Percentiles rank a stretch among this genome's conserved stretches.
These are phyloP conservation scores for Zaprionus inermis DNA, from an alignment of 1,140 invertebrate genomes.

Conservation along the genomic window DNA sequence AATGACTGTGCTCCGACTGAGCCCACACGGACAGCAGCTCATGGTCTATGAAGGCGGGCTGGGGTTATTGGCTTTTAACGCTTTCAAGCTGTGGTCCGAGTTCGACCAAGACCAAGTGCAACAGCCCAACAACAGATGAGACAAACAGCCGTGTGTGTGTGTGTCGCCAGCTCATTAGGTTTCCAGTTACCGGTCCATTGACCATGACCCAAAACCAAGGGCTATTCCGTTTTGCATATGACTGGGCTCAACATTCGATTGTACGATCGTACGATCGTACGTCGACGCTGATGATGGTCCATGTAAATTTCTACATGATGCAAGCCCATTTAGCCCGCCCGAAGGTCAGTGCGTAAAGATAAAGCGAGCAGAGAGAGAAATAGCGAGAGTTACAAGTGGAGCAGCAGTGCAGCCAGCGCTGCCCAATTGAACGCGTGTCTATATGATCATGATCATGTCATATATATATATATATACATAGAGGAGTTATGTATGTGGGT, in stretches of 20 bases:
- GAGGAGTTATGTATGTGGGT: not conserved
- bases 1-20: too few species aligned
- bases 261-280: slow-evolving; percentile 20
- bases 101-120: slow-evolving; percentile 7
- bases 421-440: slow-evolving; percentile 14
- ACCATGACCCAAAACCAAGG: slow-evolving; percentile 72
- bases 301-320: slow-evolving; percentile 68
- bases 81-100: not conserved
- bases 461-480: not conserved
- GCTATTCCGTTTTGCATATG: slow-evolving; percentile 67
- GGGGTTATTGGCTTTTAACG: slow-evolving; percentile 8
- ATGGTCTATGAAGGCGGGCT: slow-evolving; percentile 1
- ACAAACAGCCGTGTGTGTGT: not conserved
- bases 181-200: slow-evolving; percentile 62
- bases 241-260: slow-evolving; percentile 25
- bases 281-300: not conserved
- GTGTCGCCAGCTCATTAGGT: slow-evolving; percentile 16
- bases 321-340: slow-evolving; percentile 48
- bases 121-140: not conserved
- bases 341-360: slow-evolving; percentile 67
- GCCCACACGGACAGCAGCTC: not conserved
- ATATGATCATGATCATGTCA: not conserved
- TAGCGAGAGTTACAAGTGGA: slow-evolving; percentile 17
- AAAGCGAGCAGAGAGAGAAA: slow-evolving; percentile 5
- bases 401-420: slow-evolving; percentile 13